phyloP scores from a whole-genome alignment of 1,140 invertebrate species.

The Leptopilina boulardi region DNA sequence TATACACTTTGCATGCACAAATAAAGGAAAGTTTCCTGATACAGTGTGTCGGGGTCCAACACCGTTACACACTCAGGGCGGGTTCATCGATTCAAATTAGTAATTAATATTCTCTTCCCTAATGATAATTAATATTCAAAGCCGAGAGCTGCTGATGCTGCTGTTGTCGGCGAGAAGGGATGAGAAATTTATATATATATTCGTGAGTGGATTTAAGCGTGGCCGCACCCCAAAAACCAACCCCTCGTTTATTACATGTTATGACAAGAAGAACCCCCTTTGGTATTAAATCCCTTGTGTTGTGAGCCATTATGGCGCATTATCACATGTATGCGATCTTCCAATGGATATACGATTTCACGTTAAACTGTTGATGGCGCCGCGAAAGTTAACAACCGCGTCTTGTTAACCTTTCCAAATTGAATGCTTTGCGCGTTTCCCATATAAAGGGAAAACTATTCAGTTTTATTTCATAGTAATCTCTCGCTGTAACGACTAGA shows the following conservation, averaged over 20 bases:
- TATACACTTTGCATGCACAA: not conserved
- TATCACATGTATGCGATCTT: slow-evolving; percentile 10
- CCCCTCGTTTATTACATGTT: slow-evolving; percentile 23
- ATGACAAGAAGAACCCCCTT: slow-evolving; percentile 2
- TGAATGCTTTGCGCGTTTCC: slow-evolving; percentile 48
- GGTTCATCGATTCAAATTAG: slow-evolving; percentile 13
- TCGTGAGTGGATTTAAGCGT: not conserved
- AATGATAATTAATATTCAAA: slow-evolving; percentile 18
- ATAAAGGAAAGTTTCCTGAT: not conserved
- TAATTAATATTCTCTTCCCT: slow-evolving; percentile 10
- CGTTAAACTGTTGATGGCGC: slow-evolving; percentile 40
- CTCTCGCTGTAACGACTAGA: not conserved
- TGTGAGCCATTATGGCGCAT: not conserved
- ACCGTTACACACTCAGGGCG: not conserved
- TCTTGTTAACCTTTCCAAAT: slow-evolving; percentile 60
- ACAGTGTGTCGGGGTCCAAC: not conserved
- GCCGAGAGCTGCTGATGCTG: not conserved
- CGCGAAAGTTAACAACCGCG: slow-evolving; percentile 54
- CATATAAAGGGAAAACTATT: slow-evolving; percentile 23
- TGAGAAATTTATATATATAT: not conserved
- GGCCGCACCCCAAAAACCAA: not conserved
- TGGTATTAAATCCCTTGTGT: slow-evolving; percentile 1
- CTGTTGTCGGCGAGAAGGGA: not conserved
- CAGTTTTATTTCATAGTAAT: slow-evolving; percentile 25
- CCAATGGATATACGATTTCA: not conserved